Percentiles rank a stretch among this genome's conserved stretches.
phyloP scores from a whole-genome alignment of 2,797 vertebrate species.

The Adrianichthys oophorus region DNA sequence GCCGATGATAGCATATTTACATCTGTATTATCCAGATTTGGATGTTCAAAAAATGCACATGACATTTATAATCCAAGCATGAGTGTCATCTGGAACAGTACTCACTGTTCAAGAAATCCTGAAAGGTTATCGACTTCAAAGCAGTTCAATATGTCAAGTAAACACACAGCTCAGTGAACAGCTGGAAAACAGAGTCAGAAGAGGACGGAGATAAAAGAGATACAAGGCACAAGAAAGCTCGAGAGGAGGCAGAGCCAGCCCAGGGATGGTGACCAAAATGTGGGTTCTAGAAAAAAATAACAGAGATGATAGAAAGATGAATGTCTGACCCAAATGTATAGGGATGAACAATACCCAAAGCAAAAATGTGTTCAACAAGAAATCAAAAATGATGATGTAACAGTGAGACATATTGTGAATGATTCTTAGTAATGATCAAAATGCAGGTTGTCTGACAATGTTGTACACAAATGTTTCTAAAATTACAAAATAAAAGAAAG shows the following conservation, averaged over 20 bases:
- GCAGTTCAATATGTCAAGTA: conserved; percentile 69
- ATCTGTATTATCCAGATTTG: not conserved
- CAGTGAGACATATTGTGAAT: not conserved
- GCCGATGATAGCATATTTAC: not conserved
- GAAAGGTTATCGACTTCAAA: conserved; percentile 68
- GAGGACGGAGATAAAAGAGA: conserved; percentile 39
- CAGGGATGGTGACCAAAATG: too few species aligned
- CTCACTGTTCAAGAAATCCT: conserved; percentile 38
- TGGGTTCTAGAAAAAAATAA: not conserved
- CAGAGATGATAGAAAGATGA: not conserved
- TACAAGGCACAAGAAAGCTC: conserved; percentile 10
- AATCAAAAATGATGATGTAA: too few species aligned
- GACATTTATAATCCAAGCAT: conserved; percentile 11
- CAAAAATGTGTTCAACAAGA: too few species aligned
- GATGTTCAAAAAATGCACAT: conserved; percentile 1
- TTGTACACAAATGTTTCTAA: not conserved
- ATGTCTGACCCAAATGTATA: too few species aligned
- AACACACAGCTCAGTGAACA: conserved; percentile 61
- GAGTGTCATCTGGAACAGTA: conserved; percentile 29
- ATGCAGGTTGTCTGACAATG: not conserved
- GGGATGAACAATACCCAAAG: too few species aligned
- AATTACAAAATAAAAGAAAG: too few species aligned
- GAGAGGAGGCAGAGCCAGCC: conserved; percentile 7
- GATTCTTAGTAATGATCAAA: not conserved
- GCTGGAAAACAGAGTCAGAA: conserved; percentile 40